Percentiles rank a stretch among this genome's conserved stretches.
These are phyloP conservation scores for Corydoras sp. DNA, from an alignment of 2,113 vertebrate genomes.

Conservation along the genomic window DNA sequence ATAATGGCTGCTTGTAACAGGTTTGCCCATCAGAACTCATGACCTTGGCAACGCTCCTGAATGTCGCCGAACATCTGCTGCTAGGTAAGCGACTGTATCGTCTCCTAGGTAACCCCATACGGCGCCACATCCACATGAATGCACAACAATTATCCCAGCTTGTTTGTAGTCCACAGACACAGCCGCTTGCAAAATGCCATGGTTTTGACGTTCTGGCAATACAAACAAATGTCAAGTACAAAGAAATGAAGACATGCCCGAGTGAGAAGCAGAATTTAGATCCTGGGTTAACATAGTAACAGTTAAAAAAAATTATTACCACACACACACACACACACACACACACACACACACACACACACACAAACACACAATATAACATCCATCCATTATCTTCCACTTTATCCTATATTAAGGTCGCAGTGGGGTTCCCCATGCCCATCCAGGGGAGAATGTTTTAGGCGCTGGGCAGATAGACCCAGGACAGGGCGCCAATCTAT, in stretches of 20 bases:
- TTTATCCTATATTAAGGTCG: too few relatives aligned
- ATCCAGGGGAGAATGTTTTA: too few relatives aligned
- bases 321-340: too few relatives aligned
- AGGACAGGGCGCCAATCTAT: too few relatives aligned
- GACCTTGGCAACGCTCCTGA: slow-evolving; percentile 37
- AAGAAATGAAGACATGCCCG: neutral
- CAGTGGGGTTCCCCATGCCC: too few relatives aligned
- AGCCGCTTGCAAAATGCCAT: slow-evolving; percentile 30
- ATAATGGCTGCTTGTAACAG: slow-evolving; percentile 27
- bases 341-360: too few relatives aligned
- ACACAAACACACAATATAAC: too few relatives aligned
- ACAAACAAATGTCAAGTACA: slow-evolving; percentile 16
- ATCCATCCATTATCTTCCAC: too few relatives aligned
- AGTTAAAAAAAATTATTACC: too few relatives aligned
- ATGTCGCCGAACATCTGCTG: slow-evolving; percentile 42
- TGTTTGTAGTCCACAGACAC: slow-evolving; percentile 30
- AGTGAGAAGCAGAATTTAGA: too few relatives aligned
- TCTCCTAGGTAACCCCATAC: slow-evolving; percentile 37
- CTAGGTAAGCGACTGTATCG: slow-evolving; percentile 26
- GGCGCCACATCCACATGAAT: slow-evolving; percentile 27
- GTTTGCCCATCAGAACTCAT: slow-evolving; percentile 19
- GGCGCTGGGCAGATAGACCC: too few relatives aligned
- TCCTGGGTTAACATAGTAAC: too few relatives aligned
- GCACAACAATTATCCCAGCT: slow-evolving; percentile 32
- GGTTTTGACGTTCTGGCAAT: slow-evolving; percentile 18